phyloP scores from a whole-genome alignment of 2,113 vertebrate genomes.

The Cyrtonyx montezumae region DNA sequence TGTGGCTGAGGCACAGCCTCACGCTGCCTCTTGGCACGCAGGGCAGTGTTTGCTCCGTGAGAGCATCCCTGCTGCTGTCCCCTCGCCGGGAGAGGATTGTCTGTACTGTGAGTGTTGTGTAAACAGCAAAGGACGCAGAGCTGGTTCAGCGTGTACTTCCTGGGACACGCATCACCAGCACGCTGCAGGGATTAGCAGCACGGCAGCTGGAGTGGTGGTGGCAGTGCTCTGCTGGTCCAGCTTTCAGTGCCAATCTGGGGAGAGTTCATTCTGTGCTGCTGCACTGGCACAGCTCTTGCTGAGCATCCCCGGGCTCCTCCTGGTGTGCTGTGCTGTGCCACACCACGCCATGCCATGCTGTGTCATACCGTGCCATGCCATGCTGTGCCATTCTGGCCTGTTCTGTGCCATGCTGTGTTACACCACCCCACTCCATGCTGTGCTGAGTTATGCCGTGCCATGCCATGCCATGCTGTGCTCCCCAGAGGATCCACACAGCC shows the following conservation, averaged over 20 bases:
- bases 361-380: rapidly evolving
- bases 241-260: neutral
- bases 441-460: rapidly evolving
- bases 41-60: neutral
- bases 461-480: too few species aligned
- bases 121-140: neutral
- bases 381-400: neutral
- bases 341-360: rapidly evolving
- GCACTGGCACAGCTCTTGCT: rapidly evolving
- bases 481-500: rapidly evolving
- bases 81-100: neutral
- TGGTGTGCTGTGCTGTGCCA: rapidly evolving
- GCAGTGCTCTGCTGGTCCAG: neutral
- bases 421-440: too few species aligned
- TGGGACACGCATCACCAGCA: neutral
- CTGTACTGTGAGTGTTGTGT: constrained; percentile 16
- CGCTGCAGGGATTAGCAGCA: neutral
- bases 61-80: constrained; percentile 26
- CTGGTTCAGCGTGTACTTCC: neutral
- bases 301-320: rapidly evolving
- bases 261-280: rapidly evolving
- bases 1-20: rapidly evolving
- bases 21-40: neutral
- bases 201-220: rapidly evolving
- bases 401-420: too few species aligned